These are phyloP conservation scores for Euthynnus affinis DNA, from an alignment of 2,797 vertebrate species.

Conservation along the genomic window DNA sequence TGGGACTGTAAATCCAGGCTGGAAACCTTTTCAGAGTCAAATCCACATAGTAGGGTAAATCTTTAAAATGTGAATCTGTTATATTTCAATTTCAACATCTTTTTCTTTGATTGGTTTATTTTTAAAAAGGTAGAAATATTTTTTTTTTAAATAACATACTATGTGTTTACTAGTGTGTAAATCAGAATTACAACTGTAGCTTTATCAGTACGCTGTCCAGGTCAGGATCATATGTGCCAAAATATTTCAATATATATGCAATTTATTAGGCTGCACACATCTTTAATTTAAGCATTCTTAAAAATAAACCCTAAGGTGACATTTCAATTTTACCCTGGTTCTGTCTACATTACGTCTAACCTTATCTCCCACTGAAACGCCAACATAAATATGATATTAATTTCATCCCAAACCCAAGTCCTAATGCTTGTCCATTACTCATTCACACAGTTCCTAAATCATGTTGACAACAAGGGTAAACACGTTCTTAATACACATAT, in stretches of 20 bases:
- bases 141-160: neutral
- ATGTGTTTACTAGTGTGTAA: too few relatives aligned
- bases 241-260: neutral
- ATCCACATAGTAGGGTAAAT: too few relatives aligned
- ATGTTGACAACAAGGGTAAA: constrained; percentile 39
- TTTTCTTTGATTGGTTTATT: neutral
- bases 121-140: too few relatives aligned
- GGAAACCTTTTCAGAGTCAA: neutral
- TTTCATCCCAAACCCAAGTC: constrained; percentile 5
- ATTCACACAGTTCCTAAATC: constrained; percentile 41
- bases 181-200: too few relatives aligned
- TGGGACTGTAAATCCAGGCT: too few relatives aligned
- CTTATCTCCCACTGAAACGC: neutral
- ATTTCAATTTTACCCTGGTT: neutral
- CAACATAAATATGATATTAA: constrained; percentile 13
- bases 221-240: neutral
- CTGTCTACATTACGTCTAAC: neutral
- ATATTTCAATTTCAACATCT: neutral
- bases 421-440: constrained; percentile 17
- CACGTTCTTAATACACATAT: constrained; percentile 32
- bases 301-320: neutral
- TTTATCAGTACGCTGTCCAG: neutral
- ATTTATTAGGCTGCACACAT: neutral
- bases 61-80: neutral
- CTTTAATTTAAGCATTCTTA: neutral